Base-by-base conservation (phyloP, 2,113 vertebrate genomes). In the Anthoscopus minutus region DNA sequence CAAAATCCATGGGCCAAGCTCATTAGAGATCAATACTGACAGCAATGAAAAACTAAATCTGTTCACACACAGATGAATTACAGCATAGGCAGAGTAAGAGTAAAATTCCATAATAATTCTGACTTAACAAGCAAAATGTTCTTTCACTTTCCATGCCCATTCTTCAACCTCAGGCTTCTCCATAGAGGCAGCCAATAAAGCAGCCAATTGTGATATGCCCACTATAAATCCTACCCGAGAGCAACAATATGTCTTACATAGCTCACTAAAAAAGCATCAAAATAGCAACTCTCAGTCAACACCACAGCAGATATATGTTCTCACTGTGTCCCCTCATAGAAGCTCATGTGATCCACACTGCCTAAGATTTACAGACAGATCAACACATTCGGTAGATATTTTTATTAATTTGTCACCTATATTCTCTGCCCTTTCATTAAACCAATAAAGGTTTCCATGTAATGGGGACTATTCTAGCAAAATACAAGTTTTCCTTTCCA, bases 201-300 rank as follows among this genome's bases (percentile, higher is more conserved):
- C 81, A 87, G 78, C 71, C 81, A 78, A 77, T 89, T 92, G 89
- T 83, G 92, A 96, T 90, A 73, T 89, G 74, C 66, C 79, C 73
- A 70, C 85, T 64, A 92, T 89, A 97, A 96, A 96, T 96, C 60
- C 87, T 82, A 88, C 71, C 67, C n/a, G 90, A 82, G 47, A 96
- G 74, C 79, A 94, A 94, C 87, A 95, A 73, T 83, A 62, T 61
- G 77, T 90, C 92, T 88, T 70, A 64, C 73, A 67, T 0, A 86
- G 86, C 90, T 86, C 91, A 89, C 91, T 92, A 89, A 93, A 94
- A 91, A 94, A 83, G 88, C 79, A 95, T 82, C 84, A 94, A 83
- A 96, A 88, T 33, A 95, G 79, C 70, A 89, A 81, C 89, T 81
- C 82, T 87, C 79, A 88, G 87, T 81, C 85, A 91, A 67, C 61